phyloP scores from a whole-genome alignment of 2,797 vertebrate species.

The Zalophus californianus region DNA sequence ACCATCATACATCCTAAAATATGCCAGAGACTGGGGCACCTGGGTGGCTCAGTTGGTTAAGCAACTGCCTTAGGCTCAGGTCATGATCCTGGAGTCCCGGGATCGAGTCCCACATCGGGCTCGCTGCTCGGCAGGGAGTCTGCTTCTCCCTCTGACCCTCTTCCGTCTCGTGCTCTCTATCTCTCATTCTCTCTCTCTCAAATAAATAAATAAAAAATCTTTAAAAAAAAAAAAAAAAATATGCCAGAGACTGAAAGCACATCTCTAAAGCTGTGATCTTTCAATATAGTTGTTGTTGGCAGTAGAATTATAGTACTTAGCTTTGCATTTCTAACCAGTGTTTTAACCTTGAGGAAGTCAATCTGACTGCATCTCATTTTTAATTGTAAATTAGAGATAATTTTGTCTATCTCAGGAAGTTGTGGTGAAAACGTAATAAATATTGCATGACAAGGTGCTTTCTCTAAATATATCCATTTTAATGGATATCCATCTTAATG shows the following conservation, averaged over 20 bases:
- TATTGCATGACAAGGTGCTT: not conserved
- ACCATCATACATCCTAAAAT: not conserved
- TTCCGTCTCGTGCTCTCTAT: too few relatives aligned
- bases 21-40: not conserved
- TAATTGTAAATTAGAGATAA: conserved; percentile 50
- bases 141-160: too few relatives aligned
- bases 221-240: not conserved
- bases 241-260: not conserved
- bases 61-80: too few relatives aligned
- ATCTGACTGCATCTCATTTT: conserved; percentile 34
- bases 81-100: too few relatives aligned
- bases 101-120: too few relatives aligned
- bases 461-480: not conserved
- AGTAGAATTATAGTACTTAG: not conserved
- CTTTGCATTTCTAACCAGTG: not conserved
- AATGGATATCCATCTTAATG: too few relatives aligned
- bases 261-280: conserved; percentile 25
- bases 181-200: too few relatives aligned
- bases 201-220: too few relatives aligned
- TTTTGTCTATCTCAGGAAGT: conserved; percentile 22
- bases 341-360: conserved; percentile 52
- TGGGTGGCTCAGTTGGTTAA: too few relatives aligned
- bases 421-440: conserved; percentile 25
- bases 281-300: not conserved
- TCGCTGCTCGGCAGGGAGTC: too few relatives aligned